Evolutionary conservation across 2,888 invertebrate species (phyloP).

Genomic region (Tortricodes alternella): DNA sequence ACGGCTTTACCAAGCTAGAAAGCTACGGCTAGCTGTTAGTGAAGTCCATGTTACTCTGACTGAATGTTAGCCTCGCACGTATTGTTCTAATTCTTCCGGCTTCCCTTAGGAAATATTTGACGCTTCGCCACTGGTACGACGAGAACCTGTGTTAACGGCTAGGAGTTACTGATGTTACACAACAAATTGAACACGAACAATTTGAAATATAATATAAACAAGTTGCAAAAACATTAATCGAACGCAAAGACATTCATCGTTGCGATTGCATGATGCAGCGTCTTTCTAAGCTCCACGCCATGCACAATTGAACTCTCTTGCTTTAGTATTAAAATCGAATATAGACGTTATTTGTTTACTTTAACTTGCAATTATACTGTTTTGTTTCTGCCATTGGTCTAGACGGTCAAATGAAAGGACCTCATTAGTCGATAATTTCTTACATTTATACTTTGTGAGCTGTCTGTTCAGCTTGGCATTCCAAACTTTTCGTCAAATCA

Average conservation of each 20-base stretch:
- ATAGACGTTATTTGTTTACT: background rate
- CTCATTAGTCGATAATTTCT: background rate
- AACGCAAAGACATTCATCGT: conserved; percentile 15
- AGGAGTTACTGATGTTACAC: background rate
- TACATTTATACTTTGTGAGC: too few species aligned
- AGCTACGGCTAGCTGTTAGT: too few species aligned
- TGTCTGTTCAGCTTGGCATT: too few species aligned
- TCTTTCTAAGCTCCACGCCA: background rate
- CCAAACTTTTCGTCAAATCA: too few species aligned
- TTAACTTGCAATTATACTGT: background rate
- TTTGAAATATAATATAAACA: background rate
- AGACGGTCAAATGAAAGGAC: background rate
- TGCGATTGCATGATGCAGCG: background rate
- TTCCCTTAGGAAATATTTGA: too few species aligned
- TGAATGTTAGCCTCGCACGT: too few species aligned
- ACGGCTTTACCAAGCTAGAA: too few species aligned
- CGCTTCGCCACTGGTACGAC: too few species aligned
- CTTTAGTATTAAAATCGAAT: background rate
- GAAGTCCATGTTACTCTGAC: too few species aligned
- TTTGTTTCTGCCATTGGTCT: background rate
- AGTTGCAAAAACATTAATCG: background rate
- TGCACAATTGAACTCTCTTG: background rate
- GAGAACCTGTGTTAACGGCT: background rate
- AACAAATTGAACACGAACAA: background rate
- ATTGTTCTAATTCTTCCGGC: too few species aligned